Conservation (phyloP, 2,888 invertebrate genomes). For the Cerceris rybyensis region DNA sequence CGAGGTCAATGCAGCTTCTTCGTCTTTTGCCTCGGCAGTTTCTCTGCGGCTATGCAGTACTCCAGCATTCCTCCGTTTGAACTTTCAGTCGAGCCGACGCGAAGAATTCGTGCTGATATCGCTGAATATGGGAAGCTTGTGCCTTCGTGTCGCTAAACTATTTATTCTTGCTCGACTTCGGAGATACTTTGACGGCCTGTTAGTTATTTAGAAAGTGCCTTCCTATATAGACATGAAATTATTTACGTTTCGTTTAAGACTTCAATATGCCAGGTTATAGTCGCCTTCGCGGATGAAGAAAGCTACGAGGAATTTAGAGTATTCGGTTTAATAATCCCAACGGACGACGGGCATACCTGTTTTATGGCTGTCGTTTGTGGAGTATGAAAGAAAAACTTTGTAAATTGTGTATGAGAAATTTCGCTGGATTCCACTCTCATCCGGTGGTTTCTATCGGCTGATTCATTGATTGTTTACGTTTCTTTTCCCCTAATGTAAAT, state of each 20-base stretch:
- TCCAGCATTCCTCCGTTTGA: constrained; percentile 5
- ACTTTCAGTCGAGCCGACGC: constrained; percentile 29
- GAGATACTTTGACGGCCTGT: neutral
- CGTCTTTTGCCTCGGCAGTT: constrained; percentile 28
- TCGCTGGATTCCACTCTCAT: no score
- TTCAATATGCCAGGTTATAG: no score
- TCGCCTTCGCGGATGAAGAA: no score
- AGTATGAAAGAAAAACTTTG: no score
- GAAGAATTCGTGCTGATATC: constrained; percentile 9
- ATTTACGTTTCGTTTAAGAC: neutral
- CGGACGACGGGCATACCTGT: no score
- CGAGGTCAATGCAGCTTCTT: constrained; percentile 55
- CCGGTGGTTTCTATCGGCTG: no score
- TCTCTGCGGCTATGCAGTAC: constrained; percentile 17
- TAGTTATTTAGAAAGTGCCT: neutral
- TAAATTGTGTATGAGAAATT: no score
- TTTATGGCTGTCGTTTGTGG: no score
- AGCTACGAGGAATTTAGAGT: no score
- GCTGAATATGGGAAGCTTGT: neutral
- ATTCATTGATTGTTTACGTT: no score
- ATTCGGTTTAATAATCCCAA: no score
- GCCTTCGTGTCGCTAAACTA: neutral
- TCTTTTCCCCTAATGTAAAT: no score
- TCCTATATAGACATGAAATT: neutral
- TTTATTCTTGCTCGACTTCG: neutral